These are phyloP conservation scores for Botia kubotai DNA, from an alignment of 2,797 vertebrate species.

Conservation along the genomic window DNA sequence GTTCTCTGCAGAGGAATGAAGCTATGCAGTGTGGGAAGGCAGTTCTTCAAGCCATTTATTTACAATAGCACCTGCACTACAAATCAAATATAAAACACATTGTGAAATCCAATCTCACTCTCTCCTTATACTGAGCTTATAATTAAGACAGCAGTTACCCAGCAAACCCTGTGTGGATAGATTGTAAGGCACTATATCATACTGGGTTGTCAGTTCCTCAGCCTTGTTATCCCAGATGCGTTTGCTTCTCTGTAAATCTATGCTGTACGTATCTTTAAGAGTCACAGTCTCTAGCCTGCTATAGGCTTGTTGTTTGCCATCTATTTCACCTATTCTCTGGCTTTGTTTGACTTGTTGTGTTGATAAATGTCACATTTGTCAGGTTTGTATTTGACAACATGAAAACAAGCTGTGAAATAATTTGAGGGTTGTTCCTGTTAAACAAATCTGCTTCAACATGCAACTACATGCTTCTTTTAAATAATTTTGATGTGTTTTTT, in stretches of 20 bases:
- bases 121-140: slow-evolving; percentile 21
- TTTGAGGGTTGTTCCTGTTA: neutral
- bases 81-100: slow-evolving; percentile 9
- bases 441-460: neutral
- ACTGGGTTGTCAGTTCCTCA: slow-evolving; percentile 52
- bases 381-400: slow-evolving; percentile 21
- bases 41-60: neutral
- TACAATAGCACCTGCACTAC: neutral
- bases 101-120: slow-evolving; percentile 2
- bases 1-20: neutral
- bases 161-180: slow-evolving; percentile 59
- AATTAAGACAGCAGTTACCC: slow-evolving; percentile 69
- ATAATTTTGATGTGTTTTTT: neutral
- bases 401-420: neutral
- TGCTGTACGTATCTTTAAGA: slow-evolving; percentile 9
- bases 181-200: slow-evolving; percentile 53
- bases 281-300: neutral
- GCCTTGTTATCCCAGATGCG: slow-evolving; percentile 54
- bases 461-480: neutral
- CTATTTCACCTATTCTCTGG: neutral
- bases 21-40: neutral
- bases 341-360: slow-evolving; percentile 12
- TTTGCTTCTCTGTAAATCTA: slow-evolving; percentile 14
- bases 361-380: slow-evolving; percentile 35
- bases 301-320: slow-evolving; percentile 4